Evolutionary conservation across 2,113 vertebrate genomes (phyloP).

Genomic region (Seriola quinqueradiata): DNA sequence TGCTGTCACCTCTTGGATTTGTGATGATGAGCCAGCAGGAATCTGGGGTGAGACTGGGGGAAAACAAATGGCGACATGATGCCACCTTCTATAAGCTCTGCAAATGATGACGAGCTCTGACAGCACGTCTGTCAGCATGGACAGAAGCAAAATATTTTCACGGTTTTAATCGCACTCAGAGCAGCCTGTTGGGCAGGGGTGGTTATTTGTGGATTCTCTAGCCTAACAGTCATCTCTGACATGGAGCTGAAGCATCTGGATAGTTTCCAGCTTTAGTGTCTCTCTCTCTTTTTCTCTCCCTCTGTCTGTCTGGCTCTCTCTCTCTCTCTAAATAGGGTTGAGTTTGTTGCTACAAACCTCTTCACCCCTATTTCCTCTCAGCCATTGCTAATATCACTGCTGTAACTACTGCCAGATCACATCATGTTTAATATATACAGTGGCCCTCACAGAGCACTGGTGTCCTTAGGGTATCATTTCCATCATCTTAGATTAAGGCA

Average conservation of each 20-base stretch:
- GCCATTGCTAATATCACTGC: slow-evolving; percentile 43
- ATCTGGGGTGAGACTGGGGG: slow-evolving; percentile 13
- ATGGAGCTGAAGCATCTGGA: slow-evolving; percentile 33
- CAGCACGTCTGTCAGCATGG: slow-evolving; percentile 67
- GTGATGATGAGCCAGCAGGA: slow-evolving; percentile 42
- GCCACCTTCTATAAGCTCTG: slow-evolving; percentile 57
- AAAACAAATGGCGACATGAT: slow-evolving; percentile 60
- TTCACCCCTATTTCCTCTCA: slow-evolving; percentile 7
- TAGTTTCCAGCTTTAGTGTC: not conserved
- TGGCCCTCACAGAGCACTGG: slow-evolving; percentile 5
- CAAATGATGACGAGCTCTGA: slow-evolving; percentile 69
- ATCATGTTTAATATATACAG: slow-evolving; percentile 42
- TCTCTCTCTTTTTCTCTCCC: not conserved
- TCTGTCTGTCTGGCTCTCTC: not conserved
- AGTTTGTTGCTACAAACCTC: slow-evolving; percentile 10
- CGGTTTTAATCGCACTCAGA: slow-evolving; percentile 30
- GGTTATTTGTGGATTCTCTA: slow-evolving; percentile 50
- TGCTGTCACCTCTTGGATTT: slow-evolving; percentile 53
- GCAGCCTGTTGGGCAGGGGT: slow-evolving; percentile 3
- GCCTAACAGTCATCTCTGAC: slow-evolving; percentile 40
- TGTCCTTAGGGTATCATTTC: slow-evolving; percentile 48
- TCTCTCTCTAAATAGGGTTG: not conserved
- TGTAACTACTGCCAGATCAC: slow-evolving; percentile 51
- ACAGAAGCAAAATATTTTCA: slow-evolving; percentile 64
- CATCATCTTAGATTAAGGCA: slow-evolving; percentile 50